These are phyloP conservation scores for Chloropsis hardwickii DNA, from an alignment of 2,113 vertebrate genomes.

Conservation along the genomic window DNA sequence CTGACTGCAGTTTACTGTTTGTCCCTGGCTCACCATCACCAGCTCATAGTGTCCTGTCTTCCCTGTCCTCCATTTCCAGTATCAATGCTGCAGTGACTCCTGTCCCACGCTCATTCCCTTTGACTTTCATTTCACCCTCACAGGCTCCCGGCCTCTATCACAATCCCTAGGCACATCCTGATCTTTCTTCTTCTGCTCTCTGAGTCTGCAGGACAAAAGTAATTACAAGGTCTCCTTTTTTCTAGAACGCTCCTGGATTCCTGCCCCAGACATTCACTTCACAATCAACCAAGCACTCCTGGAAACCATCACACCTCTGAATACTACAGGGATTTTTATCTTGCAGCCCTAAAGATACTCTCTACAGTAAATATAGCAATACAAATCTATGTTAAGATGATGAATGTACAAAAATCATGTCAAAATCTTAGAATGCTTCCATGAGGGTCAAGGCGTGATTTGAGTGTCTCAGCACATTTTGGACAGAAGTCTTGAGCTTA, in stretches of 20 bases:
- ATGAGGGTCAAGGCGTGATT: neutral
- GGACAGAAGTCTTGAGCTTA: neutral
- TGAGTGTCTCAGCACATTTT: neutral
- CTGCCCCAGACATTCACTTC: neutral
- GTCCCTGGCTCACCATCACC: neutral
- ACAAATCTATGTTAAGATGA: neutral
- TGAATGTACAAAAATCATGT: neutral
- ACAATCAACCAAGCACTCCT: neutral
- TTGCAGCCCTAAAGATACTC: neutral
- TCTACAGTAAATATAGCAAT: neutral
- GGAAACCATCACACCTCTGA: neutral
- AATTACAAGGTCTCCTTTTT: neutral
- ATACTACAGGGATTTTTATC: neutral
- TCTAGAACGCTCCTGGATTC: rapidly evolving
- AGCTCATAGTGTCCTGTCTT: neutral
- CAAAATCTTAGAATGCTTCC: neutral
- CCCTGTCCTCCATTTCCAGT: neutral
- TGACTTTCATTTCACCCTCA: neutral
- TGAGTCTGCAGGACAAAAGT: neutral
- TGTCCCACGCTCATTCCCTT: rapidly evolving
- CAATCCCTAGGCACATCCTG: neutral
- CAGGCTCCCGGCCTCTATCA: neutral
- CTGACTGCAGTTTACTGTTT: neutral
- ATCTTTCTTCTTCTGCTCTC: neutral
- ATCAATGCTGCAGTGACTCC: neutral